Evolutionary conservation across 2,797 vertebrate species (phyloP).

Genomic region (Cossypha dichroa): DNA sequence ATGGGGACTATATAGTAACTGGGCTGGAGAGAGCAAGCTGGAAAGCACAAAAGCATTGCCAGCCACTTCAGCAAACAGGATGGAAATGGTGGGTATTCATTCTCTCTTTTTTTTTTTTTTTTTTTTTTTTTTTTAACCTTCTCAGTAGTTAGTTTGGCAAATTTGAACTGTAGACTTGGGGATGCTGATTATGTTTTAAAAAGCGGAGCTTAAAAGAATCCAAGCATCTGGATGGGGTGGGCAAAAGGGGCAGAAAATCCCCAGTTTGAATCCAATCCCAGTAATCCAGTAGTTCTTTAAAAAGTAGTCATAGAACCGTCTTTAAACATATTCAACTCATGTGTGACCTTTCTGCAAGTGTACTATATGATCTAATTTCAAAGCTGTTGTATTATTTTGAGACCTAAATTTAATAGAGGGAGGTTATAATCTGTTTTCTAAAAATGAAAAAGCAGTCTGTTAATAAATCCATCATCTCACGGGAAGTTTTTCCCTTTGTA

Average conservation of each 20-base stretch:
- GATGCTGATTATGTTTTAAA: neutral
- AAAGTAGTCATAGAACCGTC: neutral
- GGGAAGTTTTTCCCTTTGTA: neutral
- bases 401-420: neutral
- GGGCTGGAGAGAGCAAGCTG: neutral
- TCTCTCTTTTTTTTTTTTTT: neutral
- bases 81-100: constrained; percentile 14
- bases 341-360: neutral
- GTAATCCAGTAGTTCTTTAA: neutral
- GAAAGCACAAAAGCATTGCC: neutral
- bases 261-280: neutral
- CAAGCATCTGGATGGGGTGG: neutral
- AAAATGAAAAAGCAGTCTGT: neutral
- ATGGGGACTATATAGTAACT: neutral
- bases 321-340: neutral
- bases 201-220: neutral
- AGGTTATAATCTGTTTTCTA: neutral
- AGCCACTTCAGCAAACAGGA: neutral
- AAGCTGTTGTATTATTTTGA: neutral
- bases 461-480: neutral
- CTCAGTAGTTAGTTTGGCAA: neutral
- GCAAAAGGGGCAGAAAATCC: neutral
- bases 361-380: neutral
- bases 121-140: neutral
- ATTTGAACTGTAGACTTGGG: neutral